phyloP scores from a whole-genome alignment of 1,140 invertebrate species.

The Cotesia vestalis region DNA sequence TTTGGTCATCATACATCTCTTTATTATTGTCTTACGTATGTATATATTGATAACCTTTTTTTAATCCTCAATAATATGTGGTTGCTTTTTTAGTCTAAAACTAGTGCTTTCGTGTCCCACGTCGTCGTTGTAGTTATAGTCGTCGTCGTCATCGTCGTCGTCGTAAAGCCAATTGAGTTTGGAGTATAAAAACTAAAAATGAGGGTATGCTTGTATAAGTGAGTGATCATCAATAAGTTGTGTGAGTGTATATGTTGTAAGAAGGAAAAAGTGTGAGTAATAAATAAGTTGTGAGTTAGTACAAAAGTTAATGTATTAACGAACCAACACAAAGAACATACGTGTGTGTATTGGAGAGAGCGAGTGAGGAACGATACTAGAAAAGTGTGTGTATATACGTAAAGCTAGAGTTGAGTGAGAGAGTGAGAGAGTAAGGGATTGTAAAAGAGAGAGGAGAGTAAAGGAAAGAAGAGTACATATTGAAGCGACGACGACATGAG shows the following conservation, averaged over 20 bases:
- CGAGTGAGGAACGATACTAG: constrained; percentile 15
- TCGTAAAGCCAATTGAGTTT: constrained; percentile 30
- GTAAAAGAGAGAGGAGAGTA: constrained; percentile 32
- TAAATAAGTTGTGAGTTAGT: not conserved
- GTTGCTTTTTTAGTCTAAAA: constrained; percentile 12
- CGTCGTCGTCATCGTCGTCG: too few relatives aligned
- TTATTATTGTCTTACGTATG: not conserved
- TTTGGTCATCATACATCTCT: not conserved
- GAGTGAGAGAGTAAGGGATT: constrained; percentile 23
- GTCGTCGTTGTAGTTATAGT: not conserved
- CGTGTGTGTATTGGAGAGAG: constrained; percentile 11
- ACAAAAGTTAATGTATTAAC: not conserved
- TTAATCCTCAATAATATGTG: constrained; percentile 17
- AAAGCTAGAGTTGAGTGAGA: constrained; percentile 35
- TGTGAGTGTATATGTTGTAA: not conserved
- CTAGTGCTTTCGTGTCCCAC: constrained; percentile 28
- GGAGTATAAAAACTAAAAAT: constrained; percentile 2
- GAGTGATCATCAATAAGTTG: constrained; percentile 15
- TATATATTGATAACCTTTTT: not conserved
- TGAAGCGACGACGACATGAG: constrained; percentile 37
- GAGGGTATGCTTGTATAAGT: constrained; percentile 12
- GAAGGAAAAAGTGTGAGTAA: not conserved
- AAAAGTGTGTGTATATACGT: constrained; percentile 31
- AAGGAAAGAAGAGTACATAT: constrained; percentile 34
- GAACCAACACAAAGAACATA: constrained; percentile 3